A percentile compares a stretch with the other conserved stretches of the same genome.
Evolutionary conservation across 2,888 invertebrate genomes (phyloP).

Genomic region (Mythimna loreyi): DNA sequence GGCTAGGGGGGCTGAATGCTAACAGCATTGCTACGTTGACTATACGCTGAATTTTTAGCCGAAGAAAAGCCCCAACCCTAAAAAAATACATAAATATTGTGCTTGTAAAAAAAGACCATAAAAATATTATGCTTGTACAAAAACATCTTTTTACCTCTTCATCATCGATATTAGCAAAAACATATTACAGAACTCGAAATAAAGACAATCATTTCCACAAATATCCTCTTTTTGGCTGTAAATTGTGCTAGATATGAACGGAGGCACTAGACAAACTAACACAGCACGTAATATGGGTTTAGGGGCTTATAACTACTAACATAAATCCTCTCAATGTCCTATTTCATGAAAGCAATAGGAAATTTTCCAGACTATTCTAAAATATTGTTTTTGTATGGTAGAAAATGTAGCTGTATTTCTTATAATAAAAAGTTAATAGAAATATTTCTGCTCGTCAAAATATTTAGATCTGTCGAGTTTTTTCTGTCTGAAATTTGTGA

Average conservation of each 20-base stretch:
- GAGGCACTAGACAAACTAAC: slow-evolving; percentile 34
- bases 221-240: background rate
- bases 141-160: background rate
- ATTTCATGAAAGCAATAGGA: slow-evolving; percentile 46
- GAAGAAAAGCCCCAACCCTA: no score
- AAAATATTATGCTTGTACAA: no score
- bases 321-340: slow-evolving; percentile 52
- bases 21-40: no score
- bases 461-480: background rate
- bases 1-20: no score
- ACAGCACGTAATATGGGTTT: slow-evolving; percentile 32
- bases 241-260: slow-evolving; percentile 24
- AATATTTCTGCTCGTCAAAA: background rate
- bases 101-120: no score
- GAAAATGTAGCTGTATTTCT: background rate
- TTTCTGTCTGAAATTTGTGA: background rate
- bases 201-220: background rate
- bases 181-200: background rate
- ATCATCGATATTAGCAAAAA: background rate
- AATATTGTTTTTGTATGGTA: slow-evolving; percentile 36
- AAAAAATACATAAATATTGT: no score
- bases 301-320: slow-evolving; percentile 37
- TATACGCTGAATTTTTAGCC: no score
- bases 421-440: background rate
- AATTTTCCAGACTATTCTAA: slow-evolving; percentile 40